Evolutionary conservation across 2,113 vertebrate species (phyloP).

Genomic region (Odontophorus gujanensis): DNA sequence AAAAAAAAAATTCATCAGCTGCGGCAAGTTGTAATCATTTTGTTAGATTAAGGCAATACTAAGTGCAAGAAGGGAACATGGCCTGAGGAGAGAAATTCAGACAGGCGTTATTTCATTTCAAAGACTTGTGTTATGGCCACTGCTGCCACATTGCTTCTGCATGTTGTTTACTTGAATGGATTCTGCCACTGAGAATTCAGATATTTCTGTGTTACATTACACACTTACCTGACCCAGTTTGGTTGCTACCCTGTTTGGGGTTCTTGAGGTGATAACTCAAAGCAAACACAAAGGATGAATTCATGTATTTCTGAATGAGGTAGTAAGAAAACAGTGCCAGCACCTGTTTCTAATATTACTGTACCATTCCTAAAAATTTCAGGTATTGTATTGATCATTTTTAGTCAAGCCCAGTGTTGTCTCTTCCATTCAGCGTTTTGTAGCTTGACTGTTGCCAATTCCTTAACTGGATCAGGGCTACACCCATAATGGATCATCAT

Average conservation of each 20-base stretch:
- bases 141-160: background rate
- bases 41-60: background rate
- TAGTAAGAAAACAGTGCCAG: background rate
- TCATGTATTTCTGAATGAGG: background rate
- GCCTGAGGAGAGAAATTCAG: background rate
- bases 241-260: background rate
- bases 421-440: background rate
- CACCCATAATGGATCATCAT: background rate
- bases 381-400: fast-evolving
- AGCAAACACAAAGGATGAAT: background rate
- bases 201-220: background rate
- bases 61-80: background rate
- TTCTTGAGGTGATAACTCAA: background rate
- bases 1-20: background rate
- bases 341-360: background rate
- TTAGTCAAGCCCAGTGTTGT: background rate
- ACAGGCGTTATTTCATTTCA: background rate
- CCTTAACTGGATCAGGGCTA: background rate
- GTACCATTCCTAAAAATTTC: background rate
- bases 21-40: background rate
- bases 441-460: background rate
- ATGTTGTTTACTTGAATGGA: background rate
- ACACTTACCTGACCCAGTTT: background rate
- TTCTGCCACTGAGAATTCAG: background rate
- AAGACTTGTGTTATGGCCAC: background rate